Base-by-base conservation (phyloP, 2,797 vertebrate species). In the Acipenser ruthenus region DNA sequence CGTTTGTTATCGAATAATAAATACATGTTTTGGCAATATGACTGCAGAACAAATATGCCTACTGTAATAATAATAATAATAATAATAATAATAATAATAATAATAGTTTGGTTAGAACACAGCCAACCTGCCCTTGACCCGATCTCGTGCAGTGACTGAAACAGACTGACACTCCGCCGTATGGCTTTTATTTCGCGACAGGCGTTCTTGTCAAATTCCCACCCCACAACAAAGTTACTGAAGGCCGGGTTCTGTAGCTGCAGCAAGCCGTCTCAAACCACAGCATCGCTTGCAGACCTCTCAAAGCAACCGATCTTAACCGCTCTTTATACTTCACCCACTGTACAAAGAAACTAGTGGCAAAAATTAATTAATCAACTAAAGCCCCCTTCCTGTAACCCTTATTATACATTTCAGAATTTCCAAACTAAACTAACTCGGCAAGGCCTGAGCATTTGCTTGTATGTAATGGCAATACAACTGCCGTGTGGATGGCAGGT, bases 181-280 rank as follows among this genome's bases (percentile, higher is more conserved):
- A 83, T 88, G 87, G 85, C 80, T 85, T 84, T 76, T 79, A 75
- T 83, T 76, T 80, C 78, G 75, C 68, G 80, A 81, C 80, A 77
- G 75, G 82, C 75, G 78, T 72, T 77, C 70, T 75, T 78, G 80
- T 76, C 80, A 76, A 75, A 75, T 78, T 71, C 79, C 68, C 68
- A 78, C 70, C 77, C 80, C 73, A 73, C 71, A 75, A 78, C 79
- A 80, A 89, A 92, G 87, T 37, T 37, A 37, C 23, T 1, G 37
- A 71, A 79, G 72, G 69, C 73, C 74, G 73, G 82, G 75, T 79
- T 85, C 48, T 50, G 18, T 7, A n/a, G 12, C 55, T 23, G 58
- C 13, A 60, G 55, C 49, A 62, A 52, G 23, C 23, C 18, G 58
- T 6, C 67, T 50, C 49, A 51, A 8, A 62, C 11, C 49, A 59